A percentile compares a stretch with the other conserved stretches of the same genome.
These are phyloP conservation scores for Drosophila guanche DNA, from an alignment of 1,140 invertebrate genomes.

Conservation along the genomic window DNA sequence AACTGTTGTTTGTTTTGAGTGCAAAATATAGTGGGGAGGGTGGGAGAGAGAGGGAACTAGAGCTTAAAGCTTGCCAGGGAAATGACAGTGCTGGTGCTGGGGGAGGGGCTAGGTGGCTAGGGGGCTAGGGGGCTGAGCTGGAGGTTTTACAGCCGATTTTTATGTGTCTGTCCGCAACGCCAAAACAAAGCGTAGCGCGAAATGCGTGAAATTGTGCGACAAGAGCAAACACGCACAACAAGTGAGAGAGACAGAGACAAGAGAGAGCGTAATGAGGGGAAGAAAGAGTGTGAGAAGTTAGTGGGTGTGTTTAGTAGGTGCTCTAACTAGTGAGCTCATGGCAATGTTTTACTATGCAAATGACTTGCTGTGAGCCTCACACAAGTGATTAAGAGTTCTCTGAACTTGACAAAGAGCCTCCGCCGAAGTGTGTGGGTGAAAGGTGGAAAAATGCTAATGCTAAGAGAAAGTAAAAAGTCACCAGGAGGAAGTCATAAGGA, in stretches of 20 bases:
- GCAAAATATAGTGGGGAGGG: neutral
- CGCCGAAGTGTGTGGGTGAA: neutral
- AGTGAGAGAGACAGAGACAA: slow-evolving; percentile 41
- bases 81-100: neutral
- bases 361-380: slow-evolving; percentile 41
- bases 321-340: slow-evolving; percentile 34
- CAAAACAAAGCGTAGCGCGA: slow-evolving; percentile 7
- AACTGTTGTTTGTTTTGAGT: slow-evolving; percentile 66
- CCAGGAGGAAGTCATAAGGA: slow-evolving; percentile 45
- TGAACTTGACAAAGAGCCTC: slow-evolving; percentile 30
- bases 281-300: neutral
- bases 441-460: slow-evolving; percentile 10
- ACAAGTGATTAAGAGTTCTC: slow-evolving; percentile 38
- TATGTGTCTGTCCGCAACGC: slow-evolving; percentile 12
- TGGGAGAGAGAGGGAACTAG: neutral
- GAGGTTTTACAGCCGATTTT: slow-evolving; percentile 27
- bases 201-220: slow-evolving; percentile 74
- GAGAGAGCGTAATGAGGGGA: slow-evolving; percentile 1
- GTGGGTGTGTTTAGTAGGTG: slow-evolving; percentile 1
- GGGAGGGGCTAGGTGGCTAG: neutral
- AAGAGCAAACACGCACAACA: slow-evolving; percentile 68
- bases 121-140: slow-evolving; percentile 4
- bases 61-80: slow-evolving; percentile 47
- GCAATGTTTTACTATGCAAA: slow-evolving; percentile 29
- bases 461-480: slow-evolving; percentile 38